Percentiles rank a stretch among this genome's conserved stretches.
Evolutionary conservation across 2,888 invertebrate genomes (phyloP).

Genomic region (Sphaeridia pumilis): DNA sequence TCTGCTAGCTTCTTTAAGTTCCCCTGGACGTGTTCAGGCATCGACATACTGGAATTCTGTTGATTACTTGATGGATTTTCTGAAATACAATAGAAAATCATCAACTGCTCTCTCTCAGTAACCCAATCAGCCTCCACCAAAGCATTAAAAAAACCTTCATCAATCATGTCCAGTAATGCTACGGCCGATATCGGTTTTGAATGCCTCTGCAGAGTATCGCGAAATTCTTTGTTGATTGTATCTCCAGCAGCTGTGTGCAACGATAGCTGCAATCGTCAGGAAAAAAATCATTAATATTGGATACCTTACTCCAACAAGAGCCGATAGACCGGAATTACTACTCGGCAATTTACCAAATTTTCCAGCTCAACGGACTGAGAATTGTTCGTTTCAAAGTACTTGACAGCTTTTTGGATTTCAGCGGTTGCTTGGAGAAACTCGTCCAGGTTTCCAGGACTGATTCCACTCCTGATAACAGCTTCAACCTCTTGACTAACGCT

Average conservation of each 20-base stretch:
- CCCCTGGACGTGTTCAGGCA: slow-evolving; percentile 56
- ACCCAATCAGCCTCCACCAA: neutral
- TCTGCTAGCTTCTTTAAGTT: slow-evolving; percentile 66
- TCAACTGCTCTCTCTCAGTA: no score
- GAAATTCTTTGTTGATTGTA: slow-evolving; percentile 75
- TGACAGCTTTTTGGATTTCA: slow-evolving; percentile 70
- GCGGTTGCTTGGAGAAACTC: slow-evolving; percentile 60
- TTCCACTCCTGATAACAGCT: slow-evolving; percentile 70
- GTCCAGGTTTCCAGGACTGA: slow-evolving; percentile 50
- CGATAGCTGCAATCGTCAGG: slow-evolving; percentile 46
- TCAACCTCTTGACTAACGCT: slow-evolving; percentile 88
- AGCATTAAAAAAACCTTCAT: slow-evolving; percentile 54
- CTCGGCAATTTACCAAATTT: slow-evolving; percentile 77
- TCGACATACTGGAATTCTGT: slow-evolving; percentile 35
- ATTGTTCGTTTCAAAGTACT: slow-evolving; percentile 84
- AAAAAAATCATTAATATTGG: neutral
- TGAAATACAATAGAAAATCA: neutral
- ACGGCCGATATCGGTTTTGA: slow-evolving; percentile 77
- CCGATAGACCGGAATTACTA: no score
- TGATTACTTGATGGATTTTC: slow-evolving; percentile 25
- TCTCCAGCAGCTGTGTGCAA: slow-evolving; percentile 71
- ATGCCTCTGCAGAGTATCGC: slow-evolving; percentile 70
- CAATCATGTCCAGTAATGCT: slow-evolving; percentile 57
- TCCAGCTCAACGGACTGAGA: slow-evolving; percentile 86
- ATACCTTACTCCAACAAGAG: no score